Conservation (phyloP, 35 echinoderm and acorn worm species). For the Chiridota heheva region DNA sequence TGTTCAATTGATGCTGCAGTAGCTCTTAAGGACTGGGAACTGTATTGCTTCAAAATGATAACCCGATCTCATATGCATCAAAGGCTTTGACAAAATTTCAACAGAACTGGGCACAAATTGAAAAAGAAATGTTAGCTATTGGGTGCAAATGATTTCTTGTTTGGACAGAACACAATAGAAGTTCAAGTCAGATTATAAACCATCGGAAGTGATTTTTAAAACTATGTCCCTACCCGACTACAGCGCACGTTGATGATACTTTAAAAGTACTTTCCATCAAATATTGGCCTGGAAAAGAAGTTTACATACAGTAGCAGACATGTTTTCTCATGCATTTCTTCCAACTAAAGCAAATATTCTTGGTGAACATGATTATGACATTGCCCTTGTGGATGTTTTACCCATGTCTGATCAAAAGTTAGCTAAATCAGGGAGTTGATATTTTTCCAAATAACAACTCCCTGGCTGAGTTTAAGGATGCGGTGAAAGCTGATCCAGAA, state of each 20-base stretch:
- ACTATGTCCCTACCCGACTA: slow-evolving; percentile 5
- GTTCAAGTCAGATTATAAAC: slow-evolving; percentile 26
- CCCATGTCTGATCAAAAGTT: no score
- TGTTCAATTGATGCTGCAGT: slow-evolving; percentile 7
- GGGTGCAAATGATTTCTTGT: background rate
- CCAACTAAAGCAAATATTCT: no score
- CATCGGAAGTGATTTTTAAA: slow-evolving; percentile 22
- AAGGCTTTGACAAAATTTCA: slow-evolving; percentile 9
- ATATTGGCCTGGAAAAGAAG: no score
- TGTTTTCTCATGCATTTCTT: no score
- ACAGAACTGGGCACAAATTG: slow-evolving; percentile 44
- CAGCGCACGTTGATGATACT: slow-evolving; percentile 13
- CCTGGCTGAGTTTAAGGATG: no score
- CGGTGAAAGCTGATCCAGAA: no score
- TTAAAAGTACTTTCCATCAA: no score
- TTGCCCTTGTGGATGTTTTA: no score
- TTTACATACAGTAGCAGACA: no score
- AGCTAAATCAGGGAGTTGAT: no score
- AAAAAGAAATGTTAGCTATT: slow-evolving; percentile 31
- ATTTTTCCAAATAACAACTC: no score
- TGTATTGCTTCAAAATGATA: slow-evolving; percentile 17
- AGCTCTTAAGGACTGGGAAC: slow-evolving; percentile 17
- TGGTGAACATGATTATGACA: no score
- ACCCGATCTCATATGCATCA: slow-evolving; percentile 32
- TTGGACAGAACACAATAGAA: background rate